Percentiles rank a stretch among this genome's conserved stretches.
Evolutionary conservation across 1,140 invertebrate genomes (phyloP).

Genomic region (Pararge aegeria): DNA sequence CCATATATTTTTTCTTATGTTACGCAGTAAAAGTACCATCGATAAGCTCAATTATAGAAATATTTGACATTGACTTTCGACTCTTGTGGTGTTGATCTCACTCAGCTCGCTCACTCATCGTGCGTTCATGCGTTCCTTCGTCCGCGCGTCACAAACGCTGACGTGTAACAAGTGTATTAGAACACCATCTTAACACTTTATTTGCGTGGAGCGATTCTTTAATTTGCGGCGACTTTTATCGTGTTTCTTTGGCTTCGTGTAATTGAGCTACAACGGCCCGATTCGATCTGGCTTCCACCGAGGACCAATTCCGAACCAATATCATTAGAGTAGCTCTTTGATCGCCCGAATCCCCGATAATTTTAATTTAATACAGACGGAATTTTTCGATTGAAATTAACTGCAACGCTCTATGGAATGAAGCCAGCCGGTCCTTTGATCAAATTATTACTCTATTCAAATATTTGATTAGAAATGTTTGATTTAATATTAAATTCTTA

Average conservation of each 20-base stretch:
- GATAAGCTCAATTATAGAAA: too few relatives aligned
- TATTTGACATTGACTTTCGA: too few relatives aligned
- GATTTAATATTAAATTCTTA: conserved; percentile 36
- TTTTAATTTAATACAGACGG: conserved; percentile 62
- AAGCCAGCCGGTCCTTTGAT: conserved; percentile 43
- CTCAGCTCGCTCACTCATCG: too few relatives aligned
- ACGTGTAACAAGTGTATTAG: not conserved
- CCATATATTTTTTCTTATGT: too few relatives aligned
- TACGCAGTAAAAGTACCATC: too few relatives aligned
- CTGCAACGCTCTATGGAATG: conserved; percentile 37
- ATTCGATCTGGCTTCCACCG: conserved; percentile 51
- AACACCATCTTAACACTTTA: conserved; percentile 1
- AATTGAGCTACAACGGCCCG: conserved; percentile 54
- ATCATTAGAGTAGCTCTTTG: conserved; percentile 60
- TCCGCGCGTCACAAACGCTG: not conserved
- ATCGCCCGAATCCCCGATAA: conserved; percentile 50
- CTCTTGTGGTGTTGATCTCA: too few relatives aligned
- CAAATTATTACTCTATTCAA: conserved; percentile 39
- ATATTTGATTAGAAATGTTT: conserved; percentile 40
- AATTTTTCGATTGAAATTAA: conserved; percentile 53
- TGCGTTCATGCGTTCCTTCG: too few relatives aligned
- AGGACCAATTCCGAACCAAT: conserved; percentile 63
- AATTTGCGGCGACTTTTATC: conserved; percentile 70
- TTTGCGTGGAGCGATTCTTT: conserved; percentile 61
- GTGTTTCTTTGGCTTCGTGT: conserved; percentile 64